A percentile compares a stretch with the other conserved stretches of the same genome.
These are phyloP conservation scores for Diglossa cyanea DNA, from an alignment of 2,797 vertebrate genomes.

Conservation along the genomic window DNA sequence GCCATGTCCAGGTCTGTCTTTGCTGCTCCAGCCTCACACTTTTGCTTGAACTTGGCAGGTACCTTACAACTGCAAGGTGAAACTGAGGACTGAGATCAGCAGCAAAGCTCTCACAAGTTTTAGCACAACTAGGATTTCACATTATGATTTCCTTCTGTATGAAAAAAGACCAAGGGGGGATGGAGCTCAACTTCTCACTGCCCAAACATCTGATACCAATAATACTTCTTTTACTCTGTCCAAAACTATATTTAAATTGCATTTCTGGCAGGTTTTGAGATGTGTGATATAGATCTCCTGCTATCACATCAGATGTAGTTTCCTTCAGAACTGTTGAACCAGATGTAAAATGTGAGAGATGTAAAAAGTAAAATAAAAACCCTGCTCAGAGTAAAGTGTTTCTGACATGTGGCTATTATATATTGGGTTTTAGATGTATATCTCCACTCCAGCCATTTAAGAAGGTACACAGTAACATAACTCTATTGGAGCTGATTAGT, in stretches of 20 bases:
- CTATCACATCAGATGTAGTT: conserved; percentile 67
- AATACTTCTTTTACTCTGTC: conserved; percentile 1
- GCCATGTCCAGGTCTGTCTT: neutral
- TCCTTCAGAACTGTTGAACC: conserved; percentile 63
- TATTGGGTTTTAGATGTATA: conserved; percentile 28
- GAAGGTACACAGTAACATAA: conserved; percentile 32
- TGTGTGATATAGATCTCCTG: conserved; percentile 64
- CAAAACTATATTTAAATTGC: conserved; percentile 54
- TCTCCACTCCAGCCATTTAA: conserved; percentile 18
- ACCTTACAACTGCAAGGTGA: neutral
- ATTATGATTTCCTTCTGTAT: conserved; percentile 33
- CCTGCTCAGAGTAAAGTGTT: conserved; percentile 23
- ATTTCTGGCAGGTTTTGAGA: conserved; percentile 52
- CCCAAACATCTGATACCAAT: conserved; percentile 59
- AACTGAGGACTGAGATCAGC: neutral
- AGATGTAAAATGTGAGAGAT: conserved; percentile 62
- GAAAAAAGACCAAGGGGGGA: neutral
- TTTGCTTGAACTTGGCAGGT: neutral
- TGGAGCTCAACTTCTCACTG: conserved; percentile 7
- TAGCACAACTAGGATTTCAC: conserved; percentile 38
- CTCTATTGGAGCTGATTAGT: conserved; percentile 52
- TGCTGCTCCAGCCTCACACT: neutral
- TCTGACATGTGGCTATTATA: conserved; percentile 49
- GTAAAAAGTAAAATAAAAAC: conserved; percentile 57
- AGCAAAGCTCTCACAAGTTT: neutral